Evolutionary conservation across 2,888 invertebrate genomes (phyloP).

Genomic region (Lypha dubia): DNA sequence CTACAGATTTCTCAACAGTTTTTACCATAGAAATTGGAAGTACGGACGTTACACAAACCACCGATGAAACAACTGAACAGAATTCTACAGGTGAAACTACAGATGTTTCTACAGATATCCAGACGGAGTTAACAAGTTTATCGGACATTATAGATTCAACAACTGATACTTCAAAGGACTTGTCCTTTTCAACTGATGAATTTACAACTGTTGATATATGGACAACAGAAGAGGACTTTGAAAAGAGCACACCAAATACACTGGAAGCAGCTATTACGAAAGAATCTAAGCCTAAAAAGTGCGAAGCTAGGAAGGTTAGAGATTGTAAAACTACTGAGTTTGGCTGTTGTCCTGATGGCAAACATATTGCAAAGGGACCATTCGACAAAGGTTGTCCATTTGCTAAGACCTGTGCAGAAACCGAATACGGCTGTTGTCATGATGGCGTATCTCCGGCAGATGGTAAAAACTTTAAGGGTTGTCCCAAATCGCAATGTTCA

Average conservation of each 20-base stretch:
- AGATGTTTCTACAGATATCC: background rate
- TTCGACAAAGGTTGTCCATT: slow-evolving; percentile 91
- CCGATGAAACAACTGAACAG: slow-evolving; percentile 22
- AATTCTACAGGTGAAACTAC: slow-evolving; percentile 39
- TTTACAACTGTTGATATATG: slow-evolving; percentile 81
- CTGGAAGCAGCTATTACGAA: slow-evolving; percentile 84
- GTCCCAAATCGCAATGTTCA: slow-evolving; percentile 89
- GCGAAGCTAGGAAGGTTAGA: slow-evolving; percentile 84
- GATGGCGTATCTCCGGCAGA: slow-evolving; percentile 91
- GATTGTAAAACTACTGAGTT: slow-evolving; percentile 87
- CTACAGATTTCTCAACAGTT: slow-evolving; percentile 70
- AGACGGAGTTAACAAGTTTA: slow-evolving; percentile 38
- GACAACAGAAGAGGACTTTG: slow-evolving; percentile 82
- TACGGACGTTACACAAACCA: slow-evolving; percentile 20
- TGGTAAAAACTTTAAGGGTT: slow-evolving; percentile 89
- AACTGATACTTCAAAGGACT: slow-evolving; percentile 74
- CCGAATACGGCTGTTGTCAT: slow-evolving; percentile 91
- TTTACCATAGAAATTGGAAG: slow-evolving; percentile 54
- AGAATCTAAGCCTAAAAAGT: slow-evolving; percentile 84
- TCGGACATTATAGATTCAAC: slow-evolving; percentile 62
- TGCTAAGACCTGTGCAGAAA: slow-evolving; percentile 90
- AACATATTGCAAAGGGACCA: slow-evolving; percentile 90
- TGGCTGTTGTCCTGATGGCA: slow-evolving; percentile 94
- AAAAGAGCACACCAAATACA: slow-evolving; percentile 85
- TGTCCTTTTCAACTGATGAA: slow-evolving; percentile 75